Conservation (phyloP, 2,888 invertebrate species). For the Cyclophora punctaria region DNA sequence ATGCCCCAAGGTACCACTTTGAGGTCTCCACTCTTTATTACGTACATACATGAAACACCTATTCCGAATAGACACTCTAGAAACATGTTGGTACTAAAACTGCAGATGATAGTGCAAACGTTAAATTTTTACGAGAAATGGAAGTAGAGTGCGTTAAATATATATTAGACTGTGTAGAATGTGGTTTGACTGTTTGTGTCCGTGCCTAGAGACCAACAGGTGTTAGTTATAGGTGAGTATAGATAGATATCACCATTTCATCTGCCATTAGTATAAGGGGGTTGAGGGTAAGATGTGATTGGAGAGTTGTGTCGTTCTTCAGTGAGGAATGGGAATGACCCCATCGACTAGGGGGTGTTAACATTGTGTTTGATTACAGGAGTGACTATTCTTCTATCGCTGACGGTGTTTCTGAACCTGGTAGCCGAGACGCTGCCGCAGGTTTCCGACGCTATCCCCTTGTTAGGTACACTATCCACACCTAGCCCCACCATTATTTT, state of each 20-base stretch:
- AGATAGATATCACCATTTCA: slow-evolving; percentile 30
- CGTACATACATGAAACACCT: slow-evolving; percentile 5
- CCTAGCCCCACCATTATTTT: slow-evolving; percentile 49
- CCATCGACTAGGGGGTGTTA: slow-evolving; percentile 49
- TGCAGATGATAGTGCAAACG: too few relatives aligned
- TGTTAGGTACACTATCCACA: slow-evolving; percentile 91
- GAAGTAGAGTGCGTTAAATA: slow-evolving; percentile 38
- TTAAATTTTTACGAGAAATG: slow-evolving; percentile 32
- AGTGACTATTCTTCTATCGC: slow-evolving; percentile 99
- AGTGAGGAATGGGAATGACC: neutral
- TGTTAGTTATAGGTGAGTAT: slow-evolving; percentile 30
- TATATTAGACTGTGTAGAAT: slow-evolving; percentile 48
- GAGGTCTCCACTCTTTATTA: slow-evolving; percentile 11
- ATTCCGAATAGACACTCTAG: neutral
- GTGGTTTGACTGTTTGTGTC: slow-evolving; percentile 40
- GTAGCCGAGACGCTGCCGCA: slow-evolving; percentile 99
- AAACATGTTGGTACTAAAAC: too few relatives aligned
- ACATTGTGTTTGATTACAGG: slow-evolving; percentile 88
- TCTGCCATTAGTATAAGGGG: slow-evolving; percentile 15
- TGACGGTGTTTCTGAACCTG: slow-evolving; percentile 99
- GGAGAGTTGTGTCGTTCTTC: slow-evolving; percentile 36
- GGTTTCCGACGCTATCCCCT: slow-evolving; percentile 99
- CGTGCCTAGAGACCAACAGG: slow-evolving; percentile 11
- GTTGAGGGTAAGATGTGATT: slow-evolving; percentile 4
- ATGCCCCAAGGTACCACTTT: slow-evolving; percentile 16